Evolutionary conservation across 2,888 invertebrate genomes (phyloP).

Genomic region (Epirrhoe alternata): DNA sequence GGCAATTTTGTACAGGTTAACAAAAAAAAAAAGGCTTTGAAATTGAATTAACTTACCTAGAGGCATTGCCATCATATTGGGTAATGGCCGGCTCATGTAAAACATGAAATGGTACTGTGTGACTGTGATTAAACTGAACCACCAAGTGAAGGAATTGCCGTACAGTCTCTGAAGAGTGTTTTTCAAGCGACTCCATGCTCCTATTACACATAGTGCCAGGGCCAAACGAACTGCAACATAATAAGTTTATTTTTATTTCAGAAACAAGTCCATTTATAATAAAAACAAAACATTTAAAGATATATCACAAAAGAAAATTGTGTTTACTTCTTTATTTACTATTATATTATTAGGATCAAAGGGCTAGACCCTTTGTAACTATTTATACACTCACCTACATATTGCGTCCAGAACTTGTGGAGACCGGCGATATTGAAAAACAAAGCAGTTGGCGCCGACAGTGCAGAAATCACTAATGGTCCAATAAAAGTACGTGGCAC

Average conservation of each 20-base stretch:
- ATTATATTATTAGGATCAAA: too few species aligned
- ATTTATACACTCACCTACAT: constrained; percentile 88
- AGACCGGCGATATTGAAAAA: constrained; percentile 88
- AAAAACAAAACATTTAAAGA: too few species aligned
- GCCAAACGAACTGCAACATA: constrained; percentile 91
- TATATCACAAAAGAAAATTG: constrained; percentile 1
- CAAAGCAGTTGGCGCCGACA: constrained; percentile 91
- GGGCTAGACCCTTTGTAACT: constrained; percentile 1
- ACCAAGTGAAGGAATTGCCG: constrained; percentile 91
- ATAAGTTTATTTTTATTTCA: not conserved
- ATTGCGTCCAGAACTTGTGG: constrained; percentile 95
- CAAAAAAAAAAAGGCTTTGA: too few species aligned
- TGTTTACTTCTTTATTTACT: not conserved
- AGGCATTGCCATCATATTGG: constrained; percentile 97
- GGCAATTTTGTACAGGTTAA: too few species aligned
- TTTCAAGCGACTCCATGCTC: constrained; percentile 90
- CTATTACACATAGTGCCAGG: constrained; percentile 91
- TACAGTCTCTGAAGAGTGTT: constrained; percentile 91
- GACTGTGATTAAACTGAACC: constrained; percentile 93
- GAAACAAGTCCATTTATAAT: too few species aligned
- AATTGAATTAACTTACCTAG: constrained; percentile 86
- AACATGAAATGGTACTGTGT: constrained; percentile 99
- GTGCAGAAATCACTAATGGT: constrained; percentile 91
- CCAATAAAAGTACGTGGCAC: constrained; percentile 99
- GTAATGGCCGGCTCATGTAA: constrained; percentile 96